Conservation (phyloP, 92 coral and sea anemone genomes). For the Micromussa lordhowensis region DNA sequence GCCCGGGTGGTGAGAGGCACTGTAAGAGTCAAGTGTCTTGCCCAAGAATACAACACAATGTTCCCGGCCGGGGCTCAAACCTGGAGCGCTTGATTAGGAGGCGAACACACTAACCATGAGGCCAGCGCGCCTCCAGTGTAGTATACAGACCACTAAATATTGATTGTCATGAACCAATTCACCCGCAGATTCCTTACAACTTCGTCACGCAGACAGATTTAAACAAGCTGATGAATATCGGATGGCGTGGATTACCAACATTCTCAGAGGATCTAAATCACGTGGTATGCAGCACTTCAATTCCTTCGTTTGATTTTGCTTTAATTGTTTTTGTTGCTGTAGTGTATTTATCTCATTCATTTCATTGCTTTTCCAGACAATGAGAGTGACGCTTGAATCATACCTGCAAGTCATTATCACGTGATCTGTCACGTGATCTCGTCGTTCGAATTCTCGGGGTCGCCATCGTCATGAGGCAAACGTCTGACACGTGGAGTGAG, state of each 20-base stretch:
- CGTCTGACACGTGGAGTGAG: constrained; percentile 8
- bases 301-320: not conserved
- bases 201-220: constrained; percentile 14
- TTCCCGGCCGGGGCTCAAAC: too few relatives aligned
- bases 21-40: too few relatives aligned
- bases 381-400: constrained; percentile 24
- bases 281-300: constrained; percentile 13
- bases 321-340: not conserved
- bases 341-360: not conserved
- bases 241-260: constrained; percentile 42
- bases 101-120: too few relatives aligned
- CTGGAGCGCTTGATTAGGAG: too few relatives aligned
- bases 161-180: not conserved
- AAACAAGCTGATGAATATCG: constrained; percentile 38
- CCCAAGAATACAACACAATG: too few relatives aligned
- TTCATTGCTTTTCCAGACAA: not conserved
- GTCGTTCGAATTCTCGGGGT: not conserved
- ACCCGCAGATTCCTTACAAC: constrained; percentile 15
- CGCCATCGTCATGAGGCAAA: not conserved
- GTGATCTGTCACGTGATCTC: not conserved
- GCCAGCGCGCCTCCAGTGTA: not conserved
- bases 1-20: too few relatives aligned
- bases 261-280: constrained; percentile 22
- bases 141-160: not conserved
- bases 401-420: not conserved